Percentiles rank a stretch among this genome's conserved stretches.
Conservation (phyloP, 2,113 vertebrate genomes). For the Podilymbus podiceps region DNA sequence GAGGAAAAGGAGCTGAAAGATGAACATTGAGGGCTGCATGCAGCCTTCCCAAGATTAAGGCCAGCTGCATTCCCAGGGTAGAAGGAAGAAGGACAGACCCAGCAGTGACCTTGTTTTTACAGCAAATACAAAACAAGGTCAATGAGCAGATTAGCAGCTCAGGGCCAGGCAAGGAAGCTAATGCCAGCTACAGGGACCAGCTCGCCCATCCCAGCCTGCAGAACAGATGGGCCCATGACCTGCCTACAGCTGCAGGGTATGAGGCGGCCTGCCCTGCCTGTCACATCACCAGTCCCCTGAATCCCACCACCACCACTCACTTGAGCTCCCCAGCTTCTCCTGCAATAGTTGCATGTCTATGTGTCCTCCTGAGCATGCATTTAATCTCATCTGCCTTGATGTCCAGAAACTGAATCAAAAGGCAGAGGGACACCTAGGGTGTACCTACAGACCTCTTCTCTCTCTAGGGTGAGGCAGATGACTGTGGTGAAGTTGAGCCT, state of each 20-base stretch:
- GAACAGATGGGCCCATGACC: neutral
- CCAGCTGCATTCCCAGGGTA: neutral
- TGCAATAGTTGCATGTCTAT: neutral
- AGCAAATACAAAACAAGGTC: neutral
- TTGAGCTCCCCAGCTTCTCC: neutral
- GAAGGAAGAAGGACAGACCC: neutral
- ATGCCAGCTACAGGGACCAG: neutral
- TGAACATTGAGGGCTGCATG: neutral
- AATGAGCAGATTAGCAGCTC: neutral
- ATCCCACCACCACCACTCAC: accelerated
- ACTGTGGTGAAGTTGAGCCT: neutral
- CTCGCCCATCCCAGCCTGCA: neutral
- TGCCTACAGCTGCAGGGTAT: neutral
- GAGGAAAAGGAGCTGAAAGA: neutral
- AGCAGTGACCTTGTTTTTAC: neutral
- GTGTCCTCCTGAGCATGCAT: neutral
- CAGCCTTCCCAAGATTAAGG: neutral
- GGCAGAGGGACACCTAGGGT: neutral
- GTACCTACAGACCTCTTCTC: neutral
- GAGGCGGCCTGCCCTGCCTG: neutral
- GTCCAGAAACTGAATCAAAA: neutral
- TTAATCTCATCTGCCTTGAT: neutral
- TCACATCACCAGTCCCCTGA: accelerated
- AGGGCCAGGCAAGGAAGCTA: neutral
- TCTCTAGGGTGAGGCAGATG: neutral